phyloP scores from a whole-genome alignment of 2,888 invertebrate species.

The Eremobia ochroleuca region DNA sequence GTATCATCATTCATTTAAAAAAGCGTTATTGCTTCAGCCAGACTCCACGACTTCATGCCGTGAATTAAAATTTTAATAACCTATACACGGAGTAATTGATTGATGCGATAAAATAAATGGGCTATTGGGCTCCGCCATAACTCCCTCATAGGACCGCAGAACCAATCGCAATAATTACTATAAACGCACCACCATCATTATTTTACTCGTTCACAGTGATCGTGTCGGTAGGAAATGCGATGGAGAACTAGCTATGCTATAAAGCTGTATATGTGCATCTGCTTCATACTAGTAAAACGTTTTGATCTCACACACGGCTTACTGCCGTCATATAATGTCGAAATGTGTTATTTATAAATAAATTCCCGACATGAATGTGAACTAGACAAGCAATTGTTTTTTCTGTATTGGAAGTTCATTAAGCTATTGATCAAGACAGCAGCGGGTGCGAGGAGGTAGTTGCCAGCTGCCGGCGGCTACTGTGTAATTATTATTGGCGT shows the following conservation, averaged over 20 bases:
- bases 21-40: constrained; percentile 81
- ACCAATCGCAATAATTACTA: constrained; percentile 82
- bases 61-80: constrained; percentile 85
- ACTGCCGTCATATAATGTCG: constrained; percentile 31
- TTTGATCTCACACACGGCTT: constrained; percentile 33
- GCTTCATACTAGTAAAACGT: constrained; percentile 23
- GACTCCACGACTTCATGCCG: constrained; percentile 75
- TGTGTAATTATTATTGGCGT: constrained; percentile 90
- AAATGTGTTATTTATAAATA: constrained; percentile 36
- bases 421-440: constrained; percentile 77
- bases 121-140: constrained; percentile 72
- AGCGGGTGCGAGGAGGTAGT: constrained; percentile 75
- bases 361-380: constrained; percentile 41
- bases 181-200: constrained; percentile 74
- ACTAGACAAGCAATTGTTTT: constrained; percentile 56
- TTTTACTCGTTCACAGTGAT: constrained; percentile 64
- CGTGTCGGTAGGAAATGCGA: constrained; percentile 33
- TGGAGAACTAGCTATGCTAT: constrained; percentile 26
- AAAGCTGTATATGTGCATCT: constrained; percentile 9
- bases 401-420: constrained; percentile 68
- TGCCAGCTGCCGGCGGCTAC: constrained; percentile 83
- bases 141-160: constrained; percentile 74
- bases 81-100: constrained; percentile 84
- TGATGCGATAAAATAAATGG: constrained; percentile 86
- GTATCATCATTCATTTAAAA: constrained; percentile 84